Evolutionary conservation across 1,140 invertebrate genomes (phyloP).

Genomic region (Lordiphosa collinella): DNA sequence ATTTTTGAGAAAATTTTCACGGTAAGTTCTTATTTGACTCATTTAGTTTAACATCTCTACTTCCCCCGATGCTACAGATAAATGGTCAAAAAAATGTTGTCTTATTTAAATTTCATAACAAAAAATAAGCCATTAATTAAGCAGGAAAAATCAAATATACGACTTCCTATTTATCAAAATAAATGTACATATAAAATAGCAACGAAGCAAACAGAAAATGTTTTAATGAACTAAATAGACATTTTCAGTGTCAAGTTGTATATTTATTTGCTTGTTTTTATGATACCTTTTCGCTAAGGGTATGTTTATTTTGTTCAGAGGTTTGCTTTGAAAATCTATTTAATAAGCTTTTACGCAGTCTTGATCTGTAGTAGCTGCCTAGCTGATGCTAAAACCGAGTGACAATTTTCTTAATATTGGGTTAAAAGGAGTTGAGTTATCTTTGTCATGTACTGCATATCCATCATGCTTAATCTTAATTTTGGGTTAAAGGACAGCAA

Average conservation of each 20-base stretch:
- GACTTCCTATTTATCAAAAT: constrained; percentile 35
- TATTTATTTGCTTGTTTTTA: constrained; percentile 59
- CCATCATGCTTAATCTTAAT: too few relatives aligned
- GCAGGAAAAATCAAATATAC: constrained; percentile 14
- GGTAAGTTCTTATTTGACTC: too few relatives aligned
- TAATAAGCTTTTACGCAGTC: not conserved
- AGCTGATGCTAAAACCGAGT: too few relatives aligned
- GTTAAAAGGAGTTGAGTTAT: not conserved
- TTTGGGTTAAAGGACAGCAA: too few relatives aligned
- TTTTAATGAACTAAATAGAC: constrained; percentile 45
- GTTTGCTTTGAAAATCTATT: constrained; percentile 9
- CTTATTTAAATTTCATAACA: not conserved
- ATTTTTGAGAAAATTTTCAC: too few relatives aligned
- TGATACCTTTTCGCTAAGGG: constrained; percentile 2
- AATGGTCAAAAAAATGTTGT: constrained; percentile 4
- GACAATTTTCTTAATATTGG: too few relatives aligned
- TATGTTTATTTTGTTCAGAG: not conserved
- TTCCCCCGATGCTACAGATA: too few relatives aligned
- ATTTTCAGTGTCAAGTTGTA: constrained; percentile 63
- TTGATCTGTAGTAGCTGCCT: too few relatives aligned
- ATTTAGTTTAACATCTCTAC: too few relatives aligned
- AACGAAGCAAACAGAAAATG: constrained; percentile 42
- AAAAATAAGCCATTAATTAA: not conserved
- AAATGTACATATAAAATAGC: constrained; percentile 33
- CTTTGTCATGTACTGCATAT: constrained; percentile 13